phyloP scores from a whole-genome alignment of 2,113 vertebrate genomes.

The Bettongia penicillata region DNA sequence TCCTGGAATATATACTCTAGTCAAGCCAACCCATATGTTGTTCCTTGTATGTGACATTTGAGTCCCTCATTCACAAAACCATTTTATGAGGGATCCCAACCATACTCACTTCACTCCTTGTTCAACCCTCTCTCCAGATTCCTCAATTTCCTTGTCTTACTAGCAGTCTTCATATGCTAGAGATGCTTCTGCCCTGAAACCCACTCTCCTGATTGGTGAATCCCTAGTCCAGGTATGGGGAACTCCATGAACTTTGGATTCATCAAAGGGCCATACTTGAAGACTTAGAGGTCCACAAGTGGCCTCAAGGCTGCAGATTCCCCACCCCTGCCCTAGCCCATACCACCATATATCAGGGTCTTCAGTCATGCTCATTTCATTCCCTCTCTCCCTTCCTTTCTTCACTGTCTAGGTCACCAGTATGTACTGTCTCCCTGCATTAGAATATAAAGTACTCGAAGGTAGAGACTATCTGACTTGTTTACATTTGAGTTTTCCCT shows the following conservation, averaged over 20 bases:
- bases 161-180: neutral
- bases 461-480: neutral
- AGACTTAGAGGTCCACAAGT: no score
- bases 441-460: neutral
- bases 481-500: neutral
- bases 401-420: neutral
- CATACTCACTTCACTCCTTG: neutral
- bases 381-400: neutral
- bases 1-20: neutral
- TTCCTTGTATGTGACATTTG: neutral
- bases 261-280: no score
- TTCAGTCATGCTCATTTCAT: neutral
- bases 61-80: neutral
- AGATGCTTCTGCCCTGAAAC: neutral
- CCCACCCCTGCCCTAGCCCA: neutral
- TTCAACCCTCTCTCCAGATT: neutral
- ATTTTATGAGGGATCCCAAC: neutral
- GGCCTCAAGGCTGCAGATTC: no score
- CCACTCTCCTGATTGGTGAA: neutral
- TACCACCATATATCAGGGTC: neutral
- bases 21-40: neutral
- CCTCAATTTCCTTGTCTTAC: neutral
- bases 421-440: neutral
- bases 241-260: no score
- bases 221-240: neutral